Evolutionary conservation across 2,888 invertebrate genomes (phyloP).

Genomic region (Chymomyza caudatula): DNA sequence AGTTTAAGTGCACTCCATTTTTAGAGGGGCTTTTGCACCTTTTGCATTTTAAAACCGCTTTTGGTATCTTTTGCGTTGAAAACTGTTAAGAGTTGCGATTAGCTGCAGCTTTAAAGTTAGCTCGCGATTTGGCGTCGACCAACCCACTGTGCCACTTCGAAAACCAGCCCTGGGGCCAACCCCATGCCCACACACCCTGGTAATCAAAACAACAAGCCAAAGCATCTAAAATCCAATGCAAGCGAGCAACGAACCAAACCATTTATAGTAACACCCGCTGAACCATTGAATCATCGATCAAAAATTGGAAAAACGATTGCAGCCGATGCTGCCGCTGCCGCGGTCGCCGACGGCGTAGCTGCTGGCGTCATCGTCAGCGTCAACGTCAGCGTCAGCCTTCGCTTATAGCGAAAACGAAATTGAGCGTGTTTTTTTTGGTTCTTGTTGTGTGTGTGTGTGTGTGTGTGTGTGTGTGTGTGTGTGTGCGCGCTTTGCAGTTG

Average conservation of each 20-base stretch:
- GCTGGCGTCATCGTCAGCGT: not conserved
- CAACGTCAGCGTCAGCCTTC: not conserved
- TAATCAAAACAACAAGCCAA: not conserved
- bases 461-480: too few species aligned
- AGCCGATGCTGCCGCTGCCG: not conserved
- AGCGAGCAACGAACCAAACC: not conserved
- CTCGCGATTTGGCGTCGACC: not conserved
- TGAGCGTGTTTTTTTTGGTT: conserved; percentile 33
- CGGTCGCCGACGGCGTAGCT: not conserved
- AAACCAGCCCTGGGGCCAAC: too few species aligned
- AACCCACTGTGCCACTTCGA: not conserved
- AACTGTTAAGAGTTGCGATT: too few species aligned
- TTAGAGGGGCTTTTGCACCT: too few species aligned
- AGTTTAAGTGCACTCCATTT: too few species aligned
- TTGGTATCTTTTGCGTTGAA: too few species aligned
- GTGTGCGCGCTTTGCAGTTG: not conserved
- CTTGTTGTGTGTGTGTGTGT: conserved; percentile 1
- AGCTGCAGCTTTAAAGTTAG: too few species aligned
- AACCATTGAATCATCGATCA: conserved; percentile 43
- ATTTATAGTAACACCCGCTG: conserved; percentile 1
- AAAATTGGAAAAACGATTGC: conserved; percentile 29
- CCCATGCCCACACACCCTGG: not conserved
- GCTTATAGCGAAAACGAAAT: conserved; percentile 33
- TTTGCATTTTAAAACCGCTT: too few species aligned
- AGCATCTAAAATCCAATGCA: not conserved